Evolutionary conservation across 2,888 invertebrate genomes (phyloP).

Genomic region (Apamea crenata): DNA sequence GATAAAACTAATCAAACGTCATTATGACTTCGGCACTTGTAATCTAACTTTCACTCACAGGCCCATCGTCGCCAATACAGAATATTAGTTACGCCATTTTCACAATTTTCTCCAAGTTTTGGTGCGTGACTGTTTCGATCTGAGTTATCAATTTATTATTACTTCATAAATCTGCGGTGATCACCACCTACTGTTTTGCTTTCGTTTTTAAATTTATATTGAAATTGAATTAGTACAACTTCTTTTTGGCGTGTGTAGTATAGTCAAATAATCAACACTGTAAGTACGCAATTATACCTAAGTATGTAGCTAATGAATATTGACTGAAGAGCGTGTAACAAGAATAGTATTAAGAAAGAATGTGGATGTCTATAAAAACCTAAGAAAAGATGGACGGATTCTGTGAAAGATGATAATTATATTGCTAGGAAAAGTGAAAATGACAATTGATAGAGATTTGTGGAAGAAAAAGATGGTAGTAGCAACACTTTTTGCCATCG

Average conservation of each 20-base stretch:
- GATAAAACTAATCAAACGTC: conserved; percentile 67
- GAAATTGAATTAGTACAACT: conserved; percentile 14
- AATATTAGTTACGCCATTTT: conserved; percentile 83
- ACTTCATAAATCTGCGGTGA: conserved; percentile 55
- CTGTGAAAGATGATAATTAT: neutral
- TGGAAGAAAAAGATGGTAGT: neutral
- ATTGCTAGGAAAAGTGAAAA: conserved; percentile 5
- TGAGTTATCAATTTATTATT: conserved; percentile 71
- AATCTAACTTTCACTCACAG: conserved; percentile 72
- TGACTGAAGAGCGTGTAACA: neutral
- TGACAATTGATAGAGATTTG: neutral
- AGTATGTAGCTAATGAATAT: conserved; percentile 3
- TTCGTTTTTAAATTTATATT: conserved; percentile 32
- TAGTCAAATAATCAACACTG: neutral
- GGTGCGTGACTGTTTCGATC: conserved; percentile 79
- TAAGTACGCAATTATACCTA: neutral
- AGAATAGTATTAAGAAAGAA: neutral
- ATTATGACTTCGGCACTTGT: conserved; percentile 63
- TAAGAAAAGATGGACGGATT: neutral
- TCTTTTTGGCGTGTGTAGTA: neutral
- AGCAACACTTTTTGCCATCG: neutral
- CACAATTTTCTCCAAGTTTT: conserved; percentile 81
- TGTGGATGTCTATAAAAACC: neutral
- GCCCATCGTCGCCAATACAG: conserved; percentile 69
- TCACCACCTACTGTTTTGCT: conserved; percentile 28